Evolutionary conservation across 1,140 invertebrate genomes (phyloP).

Genomic region (Drosophila lini): DNA sequence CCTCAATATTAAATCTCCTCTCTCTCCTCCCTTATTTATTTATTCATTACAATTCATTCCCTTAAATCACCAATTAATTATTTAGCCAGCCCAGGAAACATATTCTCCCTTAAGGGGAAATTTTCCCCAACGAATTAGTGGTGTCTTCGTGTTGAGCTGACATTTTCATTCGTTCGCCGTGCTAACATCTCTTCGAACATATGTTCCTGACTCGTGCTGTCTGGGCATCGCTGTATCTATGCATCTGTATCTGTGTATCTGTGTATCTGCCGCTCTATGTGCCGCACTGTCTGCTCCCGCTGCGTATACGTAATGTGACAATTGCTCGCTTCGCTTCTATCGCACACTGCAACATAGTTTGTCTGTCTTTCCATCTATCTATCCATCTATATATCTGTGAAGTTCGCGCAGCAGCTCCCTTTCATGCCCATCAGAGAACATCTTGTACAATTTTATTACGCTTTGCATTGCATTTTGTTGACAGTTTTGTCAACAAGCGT

Average conservation of each 20-base stretch:
- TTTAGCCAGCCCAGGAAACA: neutral
- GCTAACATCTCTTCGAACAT: slow-evolving; percentile 46
- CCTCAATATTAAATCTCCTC: too few species aligned
- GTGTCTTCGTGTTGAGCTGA: slow-evolving; percentile 22
- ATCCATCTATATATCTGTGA: slow-evolving; percentile 18
- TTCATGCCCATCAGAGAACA: slow-evolving; percentile 34
- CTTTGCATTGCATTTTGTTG: slow-evolving; percentile 83
- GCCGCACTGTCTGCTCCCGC: slow-evolving; percentile 37
- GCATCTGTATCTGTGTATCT: slow-evolving; percentile 1
- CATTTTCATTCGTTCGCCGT: slow-evolving; percentile 39
- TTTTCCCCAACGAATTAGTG: neutral
- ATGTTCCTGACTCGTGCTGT: slow-evolving; percentile 46
- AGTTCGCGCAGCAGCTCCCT: slow-evolving; percentile 4
- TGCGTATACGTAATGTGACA: slow-evolving; percentile 79
- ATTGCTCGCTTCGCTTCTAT: slow-evolving; percentile 51
- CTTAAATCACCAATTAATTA: slow-evolving; percentile 5
- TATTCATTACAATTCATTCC: neutral
- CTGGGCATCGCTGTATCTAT: slow-evolving; percentile 5
- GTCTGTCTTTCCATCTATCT: slow-evolving; percentile 10
- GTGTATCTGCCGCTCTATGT: slow-evolving; percentile 7
- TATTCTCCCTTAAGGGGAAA: neutral
- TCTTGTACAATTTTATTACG: slow-evolving; percentile 82
- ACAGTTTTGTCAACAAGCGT: slow-evolving; percentile 84
- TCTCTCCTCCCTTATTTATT: neutral
- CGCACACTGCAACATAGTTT: slow-evolving; percentile 62